Evolutionary conservation across 2,797 vertebrate species (phyloP).

Genomic region (Falco rusticolus): DNA sequence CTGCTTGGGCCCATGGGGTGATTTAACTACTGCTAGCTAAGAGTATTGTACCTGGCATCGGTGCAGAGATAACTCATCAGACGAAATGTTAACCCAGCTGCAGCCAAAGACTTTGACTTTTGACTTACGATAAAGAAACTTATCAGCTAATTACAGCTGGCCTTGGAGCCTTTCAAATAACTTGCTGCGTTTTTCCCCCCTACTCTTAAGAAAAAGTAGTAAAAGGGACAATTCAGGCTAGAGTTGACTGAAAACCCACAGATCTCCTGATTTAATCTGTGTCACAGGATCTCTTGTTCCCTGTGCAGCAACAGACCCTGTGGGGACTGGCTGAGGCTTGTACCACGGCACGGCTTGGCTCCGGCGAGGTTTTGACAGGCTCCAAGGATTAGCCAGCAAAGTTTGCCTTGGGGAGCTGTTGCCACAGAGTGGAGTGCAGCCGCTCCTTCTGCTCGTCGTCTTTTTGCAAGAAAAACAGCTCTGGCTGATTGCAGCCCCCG

Average conservation of each 20-base stretch:
- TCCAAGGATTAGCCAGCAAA: conserved; percentile 17
- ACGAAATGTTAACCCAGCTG: background rate
- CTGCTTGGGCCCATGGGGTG: background rate
- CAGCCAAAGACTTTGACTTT: background rate
- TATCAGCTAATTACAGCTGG: background rate
- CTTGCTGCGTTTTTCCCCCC: background rate
- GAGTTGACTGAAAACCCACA: background rate
- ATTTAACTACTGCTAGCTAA: background rate
- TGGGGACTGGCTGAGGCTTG: background rate
- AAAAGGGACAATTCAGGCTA: background rate
- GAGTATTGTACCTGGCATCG: background rate
- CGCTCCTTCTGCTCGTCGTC: background rate
- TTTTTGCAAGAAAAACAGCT: background rate
- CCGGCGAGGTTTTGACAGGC: background rate
- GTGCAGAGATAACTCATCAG: background rate
- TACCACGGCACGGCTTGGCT: background rate
- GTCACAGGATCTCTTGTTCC: conserved; percentile 20
- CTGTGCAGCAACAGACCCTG: background rate
- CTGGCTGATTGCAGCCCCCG: background rate
- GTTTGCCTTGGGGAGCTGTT: background rate
- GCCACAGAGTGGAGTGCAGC: background rate
- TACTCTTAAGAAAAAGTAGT: background rate
- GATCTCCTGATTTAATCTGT: conserved; percentile 28
- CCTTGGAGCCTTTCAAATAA: background rate
- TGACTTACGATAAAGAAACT: background rate